Percentiles rank a stretch among this genome's conserved stretches.
These are phyloP conservation scores for Triplophysa bombifrons DNA, from an alignment of 2,797 vertebrate genomes.

Conservation along the genomic window DNA sequence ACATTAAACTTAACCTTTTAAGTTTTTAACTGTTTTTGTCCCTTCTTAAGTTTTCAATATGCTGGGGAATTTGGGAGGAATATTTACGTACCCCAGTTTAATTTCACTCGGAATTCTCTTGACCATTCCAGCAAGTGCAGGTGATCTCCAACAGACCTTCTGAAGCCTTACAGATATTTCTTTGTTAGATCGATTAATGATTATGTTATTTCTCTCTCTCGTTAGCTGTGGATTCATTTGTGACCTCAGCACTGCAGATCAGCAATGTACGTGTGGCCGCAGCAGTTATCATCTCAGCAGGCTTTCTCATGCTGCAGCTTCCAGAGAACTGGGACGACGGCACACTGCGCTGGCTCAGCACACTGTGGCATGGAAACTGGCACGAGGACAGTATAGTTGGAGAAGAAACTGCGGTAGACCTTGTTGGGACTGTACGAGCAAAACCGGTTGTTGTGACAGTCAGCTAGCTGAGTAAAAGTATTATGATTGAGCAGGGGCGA, in stretches of 20 bases:
- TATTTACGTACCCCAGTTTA: slow-evolving; percentile 58
- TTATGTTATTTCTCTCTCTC: background rate
- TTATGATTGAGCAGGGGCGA: no score
- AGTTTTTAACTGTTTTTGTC: background rate
- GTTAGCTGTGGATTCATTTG: slow-evolving; percentile 56
- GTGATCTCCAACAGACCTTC: slow-evolving; percentile 31
- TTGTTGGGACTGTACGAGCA: slow-evolving; percentile 15
- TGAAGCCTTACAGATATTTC: background rate
- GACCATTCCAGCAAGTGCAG: slow-evolving; percentile 63
- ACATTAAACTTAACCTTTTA: background rate
- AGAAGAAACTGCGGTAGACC: slow-evolving; percentile 41
- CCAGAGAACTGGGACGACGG: slow-evolving; percentile 65
- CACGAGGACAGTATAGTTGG: slow-evolving; percentile 42
- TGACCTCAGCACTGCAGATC: slow-evolving; percentile 37
- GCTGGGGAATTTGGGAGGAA: slow-evolving; percentile 60
- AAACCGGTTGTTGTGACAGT: slow-evolving; percentile 33
- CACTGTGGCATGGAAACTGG: slow-evolving; percentile 54
- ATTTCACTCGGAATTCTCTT: slow-evolving; percentile 62
- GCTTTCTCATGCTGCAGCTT: slow-evolving; percentile 62
- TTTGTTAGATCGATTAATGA: background rate
- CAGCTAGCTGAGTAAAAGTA: background rate
- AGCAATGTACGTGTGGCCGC: slow-evolving; percentile 59
- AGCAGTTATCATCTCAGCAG: slow-evolving; percentile 57
- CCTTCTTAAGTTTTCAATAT: slow-evolving; percentile 58
- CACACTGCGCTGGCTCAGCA: slow-evolving; percentile 44